Evolutionary conservation across 1,140 invertebrate species (phyloP).

Genomic region (Atta cephalotes): DNA sequence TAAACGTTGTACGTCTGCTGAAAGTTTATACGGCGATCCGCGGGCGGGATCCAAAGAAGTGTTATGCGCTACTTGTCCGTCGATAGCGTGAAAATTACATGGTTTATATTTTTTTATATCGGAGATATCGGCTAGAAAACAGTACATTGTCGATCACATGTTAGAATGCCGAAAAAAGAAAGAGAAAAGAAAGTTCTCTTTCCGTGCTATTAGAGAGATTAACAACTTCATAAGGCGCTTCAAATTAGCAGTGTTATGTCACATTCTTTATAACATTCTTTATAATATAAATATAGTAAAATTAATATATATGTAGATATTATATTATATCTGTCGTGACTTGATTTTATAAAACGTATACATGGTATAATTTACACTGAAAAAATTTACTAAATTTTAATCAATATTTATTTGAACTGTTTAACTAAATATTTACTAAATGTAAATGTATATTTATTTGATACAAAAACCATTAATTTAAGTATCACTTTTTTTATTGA

Average conservation of each 20-base stretch:
- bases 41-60: not conserved
- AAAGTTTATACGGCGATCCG: conserved; percentile 24
- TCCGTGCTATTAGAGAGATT: conserved; percentile 18
- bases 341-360: not conserved
- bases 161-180: not conserved
- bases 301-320: not conserved
- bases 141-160: not conserved
- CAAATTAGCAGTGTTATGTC: not conserved
- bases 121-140: conserved; percentile 17
- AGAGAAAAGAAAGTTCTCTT: not conserved
- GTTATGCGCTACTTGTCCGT: conserved; percentile 48
- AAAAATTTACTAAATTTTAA: too few relatives aligned
- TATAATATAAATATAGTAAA: not conserved
- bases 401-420: too few relatives aligned
- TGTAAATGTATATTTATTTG: too few relatives aligned
- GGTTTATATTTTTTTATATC: conserved; percentile 28
- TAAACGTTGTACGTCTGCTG: conserved; percentile 29
- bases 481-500: too few relatives aligned
- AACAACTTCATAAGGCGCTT: not conserved
- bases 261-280: not conserved
- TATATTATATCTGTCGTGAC: not conserved
- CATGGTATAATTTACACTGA: not conserved
- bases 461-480: too few relatives aligned
- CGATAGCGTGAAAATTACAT: conserved; percentile 55
- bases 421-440: too few relatives aligned